A percentile compares a stretch with the other conserved stretches of the same genome.
These are phyloP conservation scores for Holocentrus rufus DNA, from an alignment of 2,797 vertebrate genomes.

Conservation along the genomic window DNA sequence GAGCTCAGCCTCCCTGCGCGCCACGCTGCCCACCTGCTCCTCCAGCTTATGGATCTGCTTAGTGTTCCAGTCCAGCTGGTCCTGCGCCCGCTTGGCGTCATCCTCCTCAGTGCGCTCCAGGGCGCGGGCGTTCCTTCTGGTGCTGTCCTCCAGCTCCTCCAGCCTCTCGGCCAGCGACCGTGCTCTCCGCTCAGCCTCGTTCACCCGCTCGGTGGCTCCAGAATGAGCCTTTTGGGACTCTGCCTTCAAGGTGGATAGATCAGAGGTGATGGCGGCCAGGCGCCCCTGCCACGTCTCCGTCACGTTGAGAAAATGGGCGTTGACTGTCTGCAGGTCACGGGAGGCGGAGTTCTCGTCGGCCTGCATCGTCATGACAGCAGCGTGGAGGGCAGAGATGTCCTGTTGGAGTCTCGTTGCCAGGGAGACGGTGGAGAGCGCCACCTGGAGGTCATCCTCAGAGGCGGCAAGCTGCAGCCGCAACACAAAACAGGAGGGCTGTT, in stretches of 20 bases:
- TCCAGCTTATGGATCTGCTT: constrained; percentile 82
- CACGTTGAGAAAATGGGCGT: constrained; percentile 85
- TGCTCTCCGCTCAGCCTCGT: constrained; percentile 85
- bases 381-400: constrained; percentile 84
- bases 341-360: constrained; percentile 81
- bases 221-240: constrained; percentile 85
- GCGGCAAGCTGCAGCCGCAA: constrained; percentile 93
- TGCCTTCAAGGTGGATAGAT: constrained; percentile 82
- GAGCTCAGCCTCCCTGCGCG: constrained; percentile 78
- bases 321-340: constrained; percentile 82
- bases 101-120: constrained; percentile 90
- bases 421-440: constrained; percentile 81
- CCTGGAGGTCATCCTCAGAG: constrained; percentile 85
- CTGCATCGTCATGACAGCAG: constrained; percentile 78
- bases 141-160: constrained; percentile 91
- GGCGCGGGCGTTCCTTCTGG: constrained; percentile 86
- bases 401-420: constrained; percentile 83
- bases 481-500: constrained; percentile 89
- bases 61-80: constrained; percentile 84
- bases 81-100: constrained; percentile 80
- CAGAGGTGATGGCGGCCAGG: constrained; percentile 78
- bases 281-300: constrained; percentile 86
- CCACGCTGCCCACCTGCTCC: constrained; percentile 76
- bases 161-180: constrained; percentile 83
- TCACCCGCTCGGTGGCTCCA: constrained; percentile 84